phyloP scores from a whole-genome alignment of 2,113 vertebrate species.

The Hippocampus guttulatus region DNA sequence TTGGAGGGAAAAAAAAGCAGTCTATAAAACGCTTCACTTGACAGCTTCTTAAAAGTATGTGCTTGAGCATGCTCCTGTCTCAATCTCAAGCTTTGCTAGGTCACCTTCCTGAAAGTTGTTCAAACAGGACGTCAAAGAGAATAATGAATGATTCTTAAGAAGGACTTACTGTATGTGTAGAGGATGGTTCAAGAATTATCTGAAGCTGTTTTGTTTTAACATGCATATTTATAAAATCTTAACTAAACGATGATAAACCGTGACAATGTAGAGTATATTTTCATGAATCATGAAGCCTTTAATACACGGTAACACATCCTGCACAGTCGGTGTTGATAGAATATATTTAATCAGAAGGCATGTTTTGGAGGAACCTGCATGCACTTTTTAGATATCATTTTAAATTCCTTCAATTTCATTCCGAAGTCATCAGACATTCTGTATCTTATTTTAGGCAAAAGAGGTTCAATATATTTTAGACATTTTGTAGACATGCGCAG shows the following conservation, averaged over 20 bases:
- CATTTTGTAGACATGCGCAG: neutral
- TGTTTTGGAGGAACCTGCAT: constrained; percentile 35
- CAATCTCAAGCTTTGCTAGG: neutral
- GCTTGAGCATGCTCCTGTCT: neutral
- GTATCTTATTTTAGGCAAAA: constrained; percentile 25
- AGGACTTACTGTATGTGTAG: constrained; percentile 32
- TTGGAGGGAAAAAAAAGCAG: constrained; percentile 5
- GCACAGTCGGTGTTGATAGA: neutral
- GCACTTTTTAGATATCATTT: constrained; percentile 41
- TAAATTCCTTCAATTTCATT: constrained; percentile 65
- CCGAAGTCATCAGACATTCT: constrained; percentile 32
- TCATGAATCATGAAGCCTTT: neutral
- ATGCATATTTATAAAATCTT: neutral
- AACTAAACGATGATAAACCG: neutral
- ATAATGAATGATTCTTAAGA: constrained; percentile 45
- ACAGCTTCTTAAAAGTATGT: neutral
- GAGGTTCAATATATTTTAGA: constrained; percentile 10
- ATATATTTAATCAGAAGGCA: constrained; percentile 4
- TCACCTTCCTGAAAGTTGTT: constrained; percentile 19
- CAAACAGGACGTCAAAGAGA: constrained; percentile 17
- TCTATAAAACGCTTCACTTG: constrained; percentile 21
- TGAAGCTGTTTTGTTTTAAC: neutral
- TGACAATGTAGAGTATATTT: neutral
- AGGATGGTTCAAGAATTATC: constrained; percentile 9
- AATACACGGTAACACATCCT: neutral